These are phyloP conservation scores for Plebejus argus DNA, from an alignment of 2,888 invertebrate genomes.

Conservation along the genomic window DNA sequence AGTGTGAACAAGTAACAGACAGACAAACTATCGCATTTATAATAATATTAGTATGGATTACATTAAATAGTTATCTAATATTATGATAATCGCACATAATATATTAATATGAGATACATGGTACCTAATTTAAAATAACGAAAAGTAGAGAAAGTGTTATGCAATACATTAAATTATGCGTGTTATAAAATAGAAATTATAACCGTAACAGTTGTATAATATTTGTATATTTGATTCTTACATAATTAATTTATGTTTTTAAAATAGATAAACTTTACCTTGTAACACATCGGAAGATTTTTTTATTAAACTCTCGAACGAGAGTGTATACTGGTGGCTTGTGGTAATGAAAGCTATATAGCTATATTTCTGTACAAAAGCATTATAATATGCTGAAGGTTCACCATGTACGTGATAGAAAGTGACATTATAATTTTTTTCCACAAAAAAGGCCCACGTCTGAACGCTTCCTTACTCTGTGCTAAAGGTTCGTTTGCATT, in stretches of 20 bases:
- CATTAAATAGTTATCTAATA: not conserved
- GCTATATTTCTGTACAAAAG: too few species aligned
- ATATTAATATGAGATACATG: not conserved
- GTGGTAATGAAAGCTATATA: too few species aligned
- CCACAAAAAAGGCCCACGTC: too few species aligned
- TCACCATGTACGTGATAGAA: too few species aligned
- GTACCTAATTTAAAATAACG: not conserved
- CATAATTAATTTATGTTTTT: not conserved
- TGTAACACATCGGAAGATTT: too few species aligned
- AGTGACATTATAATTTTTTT: too few species aligned
- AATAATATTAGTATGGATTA: not conserved
- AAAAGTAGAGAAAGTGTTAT: slow-evolving; percentile 12
- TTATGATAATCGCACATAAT: not conserved
- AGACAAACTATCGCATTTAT: not conserved
- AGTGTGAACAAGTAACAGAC: too few species aligned
- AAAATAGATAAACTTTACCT: not conserved
- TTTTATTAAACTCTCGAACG: too few species aligned
- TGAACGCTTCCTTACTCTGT: not conserved
- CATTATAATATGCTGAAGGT: too few species aligned
- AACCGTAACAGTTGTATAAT: not conserved
- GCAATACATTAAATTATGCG: slow-evolving; percentile 10
- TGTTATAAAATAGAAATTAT: not conserved
- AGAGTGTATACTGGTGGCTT: too few species aligned
- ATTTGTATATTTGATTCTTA: not conserved
- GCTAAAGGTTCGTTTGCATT: not conserved